Evolutionary conservation across 1,140 invertebrate species (phyloP), one percentile per base, ranked within the genome.

Genomic region (Drosophila sechellia): DNA sequence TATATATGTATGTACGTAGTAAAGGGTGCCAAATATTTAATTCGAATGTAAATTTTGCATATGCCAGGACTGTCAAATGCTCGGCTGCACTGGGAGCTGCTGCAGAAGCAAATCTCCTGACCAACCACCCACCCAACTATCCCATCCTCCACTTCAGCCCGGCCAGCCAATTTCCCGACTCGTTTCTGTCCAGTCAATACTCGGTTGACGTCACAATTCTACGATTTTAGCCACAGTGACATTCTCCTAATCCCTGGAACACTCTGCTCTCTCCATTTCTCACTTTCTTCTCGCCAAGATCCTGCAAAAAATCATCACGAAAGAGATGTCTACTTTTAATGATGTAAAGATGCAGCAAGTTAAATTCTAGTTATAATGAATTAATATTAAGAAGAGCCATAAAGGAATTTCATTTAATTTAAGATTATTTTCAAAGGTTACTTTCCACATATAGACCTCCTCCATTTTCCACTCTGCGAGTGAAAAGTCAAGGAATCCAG

Each of bases 11-110:
- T 31, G 20, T 31, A 37, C 53, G 15, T 12, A 5, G 31, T 3
- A 22, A 22, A 20, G 49, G 72, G 37, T 71, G 61, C 53, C 37
- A 65, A 60, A 77, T 61, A 81, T 81, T 81, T 76, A 65, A 80
- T 76, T 81, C 73, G 63, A 77, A 81, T 77, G 73, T 81, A 66
- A 77, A 77, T 75, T 77, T 68, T 77, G 72, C 72, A 77, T 77
- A 77, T 77, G 73, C 72, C 73, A 77, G 55, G 64, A 43, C 71
- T 69, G 77, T 57, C 49, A 76, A 86, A 87, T 80, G 83, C 68
- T 78, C 49, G 56, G 59, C 64, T 85, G 81, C 78, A 71, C 57
- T 65, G 34, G 69, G 31, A 69, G 54, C 37, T 43, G 27, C 39
- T 48, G 20, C 56, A 48, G 56, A 35, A 58, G 37, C 43, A 37